Evolutionary conservation across 2,113 vertebrate species (phyloP).

Genomic region (Micronycteris hirsuta): DNA sequence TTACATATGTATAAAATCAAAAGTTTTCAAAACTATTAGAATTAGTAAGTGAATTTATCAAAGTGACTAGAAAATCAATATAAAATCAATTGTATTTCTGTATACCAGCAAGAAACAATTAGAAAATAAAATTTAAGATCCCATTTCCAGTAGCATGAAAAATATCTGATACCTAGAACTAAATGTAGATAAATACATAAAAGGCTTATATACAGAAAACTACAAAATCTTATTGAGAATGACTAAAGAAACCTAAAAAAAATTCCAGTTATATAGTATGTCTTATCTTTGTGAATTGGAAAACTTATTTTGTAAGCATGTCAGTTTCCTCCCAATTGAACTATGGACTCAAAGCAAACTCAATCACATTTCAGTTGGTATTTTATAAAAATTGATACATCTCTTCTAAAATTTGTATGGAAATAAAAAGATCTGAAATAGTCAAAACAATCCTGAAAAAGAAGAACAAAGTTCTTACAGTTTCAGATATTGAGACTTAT

Average conservation of each 20-base stretch:
- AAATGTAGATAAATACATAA: background rate
- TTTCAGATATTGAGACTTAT: background rate
- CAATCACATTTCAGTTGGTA: background rate
- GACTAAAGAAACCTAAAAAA: background rate
- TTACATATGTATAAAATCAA: background rate
- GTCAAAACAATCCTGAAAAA: background rate
- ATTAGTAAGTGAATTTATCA: background rate
- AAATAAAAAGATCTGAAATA: background rate
- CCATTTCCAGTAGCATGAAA: background rate
- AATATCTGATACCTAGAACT: background rate
- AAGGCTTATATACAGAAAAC: background rate
- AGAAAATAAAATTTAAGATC: background rate
- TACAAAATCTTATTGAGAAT: background rate
- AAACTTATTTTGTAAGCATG: background rate
- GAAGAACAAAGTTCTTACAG: background rate
- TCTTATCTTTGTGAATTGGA: background rate
- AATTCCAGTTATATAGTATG: too few relatives aligned
- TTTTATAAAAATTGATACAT: background rate
- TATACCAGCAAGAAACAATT: background rate
- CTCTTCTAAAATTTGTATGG: background rate
- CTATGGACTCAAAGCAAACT: background rate
- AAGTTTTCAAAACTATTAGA: background rate
- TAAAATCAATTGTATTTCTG: background rate
- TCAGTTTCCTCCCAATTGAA: background rate
- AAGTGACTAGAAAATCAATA: background rate